These are phyloP conservation scores for Drosophila melanosoma DNA, from an alignment of 2,888 invertebrate species.

Conservation along the genomic window DNA sequence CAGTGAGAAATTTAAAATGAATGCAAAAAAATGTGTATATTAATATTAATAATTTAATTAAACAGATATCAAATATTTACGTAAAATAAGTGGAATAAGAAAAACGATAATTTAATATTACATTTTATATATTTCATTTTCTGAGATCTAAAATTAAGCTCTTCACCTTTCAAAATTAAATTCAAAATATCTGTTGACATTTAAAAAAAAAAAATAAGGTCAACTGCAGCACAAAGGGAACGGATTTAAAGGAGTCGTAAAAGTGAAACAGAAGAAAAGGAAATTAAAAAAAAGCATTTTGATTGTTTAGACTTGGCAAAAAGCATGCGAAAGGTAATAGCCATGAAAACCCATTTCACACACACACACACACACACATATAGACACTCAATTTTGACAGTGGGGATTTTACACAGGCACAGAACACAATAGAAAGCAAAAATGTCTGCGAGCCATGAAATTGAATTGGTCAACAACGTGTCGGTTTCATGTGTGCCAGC, in stretches of 20 bases:
- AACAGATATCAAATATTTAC: neutral
- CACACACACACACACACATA: neutral
- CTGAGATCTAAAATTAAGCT: neutral
- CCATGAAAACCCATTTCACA: conserved; percentile 9
- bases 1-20: no score
- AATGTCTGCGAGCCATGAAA: conserved; percentile 62
- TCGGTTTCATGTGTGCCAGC: conserved; percentile 34
- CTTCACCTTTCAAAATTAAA: neutral
- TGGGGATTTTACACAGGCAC: conserved; percentile 20
- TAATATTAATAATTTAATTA: neutral
- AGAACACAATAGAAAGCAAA: conserved; percentile 19
- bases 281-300: conserved; percentile 38
- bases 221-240: neutral
- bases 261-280: conserved; percentile 23
- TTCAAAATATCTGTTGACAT: conserved; percentile 62
- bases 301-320: conserved; percentile 55
- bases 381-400: conserved; percentile 44
- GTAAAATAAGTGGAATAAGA: neutral
- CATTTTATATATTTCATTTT: neutral
- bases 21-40: neutral
- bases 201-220: conserved; percentile 40
- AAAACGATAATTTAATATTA: neutral
- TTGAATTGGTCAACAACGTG: conserved; percentile 72
- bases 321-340: conserved; percentile 34
- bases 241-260: conserved; percentile 5